These are phyloP conservation scores for Sarcophilus harrisii DNA, from an alignment of 2,797 vertebrate species.

Conservation along the genomic window DNA sequence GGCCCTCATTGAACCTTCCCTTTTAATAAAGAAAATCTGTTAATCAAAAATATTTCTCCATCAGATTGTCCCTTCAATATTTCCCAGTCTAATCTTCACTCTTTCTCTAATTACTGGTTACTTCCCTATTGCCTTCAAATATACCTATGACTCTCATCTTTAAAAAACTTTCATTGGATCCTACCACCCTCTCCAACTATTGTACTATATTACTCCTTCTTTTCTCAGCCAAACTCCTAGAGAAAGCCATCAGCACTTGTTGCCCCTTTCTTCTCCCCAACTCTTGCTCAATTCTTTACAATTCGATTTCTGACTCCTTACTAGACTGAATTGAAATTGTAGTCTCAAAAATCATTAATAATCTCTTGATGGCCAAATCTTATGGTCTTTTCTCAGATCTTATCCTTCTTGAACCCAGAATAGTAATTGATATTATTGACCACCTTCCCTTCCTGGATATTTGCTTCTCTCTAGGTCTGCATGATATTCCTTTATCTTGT, in stretches of 20 bases:
- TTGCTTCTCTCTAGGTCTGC: background rate
- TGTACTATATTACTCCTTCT: background rate
- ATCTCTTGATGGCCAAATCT: background rate
- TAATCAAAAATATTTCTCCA: background rate
- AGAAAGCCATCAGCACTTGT: background rate
- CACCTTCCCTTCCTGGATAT: background rate
- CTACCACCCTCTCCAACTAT: background rate
- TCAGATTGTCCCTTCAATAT: background rate
- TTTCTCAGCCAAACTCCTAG: background rate
- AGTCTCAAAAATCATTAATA: background rate
- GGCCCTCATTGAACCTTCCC: background rate
- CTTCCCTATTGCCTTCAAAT: background rate
- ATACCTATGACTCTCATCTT: background rate
- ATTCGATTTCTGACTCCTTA: background rate
- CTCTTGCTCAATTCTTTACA: background rate
- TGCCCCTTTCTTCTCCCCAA: background rate
- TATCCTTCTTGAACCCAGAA: background rate
- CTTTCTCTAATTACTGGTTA: background rate
- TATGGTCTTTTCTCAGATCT: background rate
- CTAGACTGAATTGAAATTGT: background rate
- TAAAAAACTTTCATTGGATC: background rate
- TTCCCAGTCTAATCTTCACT: background rate
- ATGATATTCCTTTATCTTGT: background rate
- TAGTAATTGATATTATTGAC: background rate
- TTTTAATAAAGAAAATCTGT: background rate